These are phyloP conservation scores for Salvelinus alpinus DNA, from an alignment of 2,113 vertebrate species.

Conservation along the genomic window DNA sequence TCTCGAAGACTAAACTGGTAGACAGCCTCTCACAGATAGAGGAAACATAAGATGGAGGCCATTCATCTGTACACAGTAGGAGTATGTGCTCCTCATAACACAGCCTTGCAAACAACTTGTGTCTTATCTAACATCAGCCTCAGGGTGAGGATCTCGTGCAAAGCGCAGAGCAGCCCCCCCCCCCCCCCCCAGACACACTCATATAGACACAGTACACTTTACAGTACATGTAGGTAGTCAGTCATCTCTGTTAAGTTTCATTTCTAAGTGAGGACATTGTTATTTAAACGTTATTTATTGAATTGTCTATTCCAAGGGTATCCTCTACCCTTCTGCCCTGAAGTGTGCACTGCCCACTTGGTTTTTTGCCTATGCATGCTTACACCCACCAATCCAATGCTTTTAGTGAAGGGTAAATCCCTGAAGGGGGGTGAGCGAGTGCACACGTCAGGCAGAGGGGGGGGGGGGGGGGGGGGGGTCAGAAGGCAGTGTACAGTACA, in stretches of 20 bases:
- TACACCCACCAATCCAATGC: too few relatives aligned
- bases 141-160: constrained; percentile 48
- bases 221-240: neutral
- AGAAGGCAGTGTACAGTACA: too few relatives aligned
- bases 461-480: too few relatives aligned
- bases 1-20: neutral
- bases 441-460: too few relatives aligned
- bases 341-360: too few relatives aligned
- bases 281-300: neutral
- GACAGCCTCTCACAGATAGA: neutral
- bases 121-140: constrained; percentile 32
- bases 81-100: neutral
- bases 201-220: neutral
- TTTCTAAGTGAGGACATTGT: neutral
- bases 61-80: neutral
- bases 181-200: constrained; percentile 14
- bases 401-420: too few relatives aligned
- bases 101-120: neutral
- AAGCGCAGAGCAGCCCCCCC: constrained; percentile 51
- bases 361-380: too few relatives aligned
- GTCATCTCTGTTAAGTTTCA: neutral
- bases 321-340: neutral
- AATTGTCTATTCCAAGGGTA: neutral
- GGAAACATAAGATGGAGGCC: neutral
- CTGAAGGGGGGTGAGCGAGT: too few relatives aligned